phyloP scores from a whole-genome alignment of 2,888 invertebrate genomes.

The Diplolepis rosae region DNA sequence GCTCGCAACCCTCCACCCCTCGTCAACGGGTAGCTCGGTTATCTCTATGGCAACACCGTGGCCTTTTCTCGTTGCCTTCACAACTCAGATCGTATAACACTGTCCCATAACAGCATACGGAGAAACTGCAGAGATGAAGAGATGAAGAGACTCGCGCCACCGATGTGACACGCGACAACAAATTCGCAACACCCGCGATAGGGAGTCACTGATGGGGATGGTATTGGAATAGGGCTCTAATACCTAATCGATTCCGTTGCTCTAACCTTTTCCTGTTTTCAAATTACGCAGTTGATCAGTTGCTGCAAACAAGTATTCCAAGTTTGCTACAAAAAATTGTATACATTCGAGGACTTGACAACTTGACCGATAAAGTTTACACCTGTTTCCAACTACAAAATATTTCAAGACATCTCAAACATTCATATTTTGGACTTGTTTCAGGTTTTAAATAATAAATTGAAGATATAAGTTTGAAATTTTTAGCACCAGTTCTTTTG shows the following conservation, averaged over 20 bases:
- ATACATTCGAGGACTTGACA: no score
- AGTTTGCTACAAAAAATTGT: no score
- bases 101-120: slow-evolving; percentile 29
- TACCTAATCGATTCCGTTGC: slow-evolving; percentile 32
- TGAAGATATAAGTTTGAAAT: no score
- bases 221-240: slow-evolving; percentile 26
- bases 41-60: slow-evolving; percentile 64
- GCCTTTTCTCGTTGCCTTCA: slow-evolving; percentile 35
- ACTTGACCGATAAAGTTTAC: no score
- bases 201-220: slow-evolving; percentile 37
- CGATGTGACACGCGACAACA: slow-evolving; percentile 55
- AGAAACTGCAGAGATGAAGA: slow-evolving; percentile 33
- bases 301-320: neutral
- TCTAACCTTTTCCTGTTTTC: slow-evolving; percentile 22
- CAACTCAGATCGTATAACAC: slow-evolving; percentile 28
- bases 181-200: slow-evolving; percentile 58
- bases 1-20: slow-evolving; percentile 51
- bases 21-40: slow-evolving; percentile 53
- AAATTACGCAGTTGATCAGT: slow-evolving; percentile 10
- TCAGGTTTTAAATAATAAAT: no score
- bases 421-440: no score
- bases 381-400: no score
- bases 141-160: slow-evolving; percentile 36
- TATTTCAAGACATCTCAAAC: no score
- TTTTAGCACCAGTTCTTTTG: no score